Percentiles rank a stretch among this genome's conserved stretches.
These are phyloP conservation scores for Drosophila mojavensis DNA, from an alignment of 1,140 invertebrate species.

Conservation along the genomic window DNA sequence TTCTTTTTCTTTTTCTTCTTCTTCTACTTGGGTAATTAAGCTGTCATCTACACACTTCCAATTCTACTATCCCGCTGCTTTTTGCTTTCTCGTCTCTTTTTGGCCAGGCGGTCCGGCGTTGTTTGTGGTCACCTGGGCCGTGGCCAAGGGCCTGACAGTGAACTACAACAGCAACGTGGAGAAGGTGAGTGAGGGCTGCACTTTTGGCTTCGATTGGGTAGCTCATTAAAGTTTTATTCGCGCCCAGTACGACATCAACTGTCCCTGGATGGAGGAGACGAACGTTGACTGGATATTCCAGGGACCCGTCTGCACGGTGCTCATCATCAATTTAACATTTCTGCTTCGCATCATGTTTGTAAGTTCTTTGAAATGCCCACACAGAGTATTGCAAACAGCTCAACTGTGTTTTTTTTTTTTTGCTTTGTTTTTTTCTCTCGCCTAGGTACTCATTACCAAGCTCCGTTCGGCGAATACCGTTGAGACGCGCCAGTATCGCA, in stretches of 20 bases:
- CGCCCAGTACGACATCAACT: conserved; percentile 82
- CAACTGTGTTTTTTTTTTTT: not conserved
- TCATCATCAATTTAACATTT: conserved; percentile 94
- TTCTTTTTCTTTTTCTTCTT: not conserved
- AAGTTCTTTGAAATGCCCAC: conserved; percentile 81
- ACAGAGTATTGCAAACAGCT: too few species aligned
- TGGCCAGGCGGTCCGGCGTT: conserved; percentile 87
- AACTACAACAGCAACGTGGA: conserved; percentile 53
- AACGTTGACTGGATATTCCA: conserved; percentile 92
- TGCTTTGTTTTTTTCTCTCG: too few species aligned
- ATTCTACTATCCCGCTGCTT: too few species aligned
- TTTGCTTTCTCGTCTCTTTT: not conserved
- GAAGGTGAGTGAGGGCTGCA: conserved; percentile 44
- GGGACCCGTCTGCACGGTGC: conserved; percentile 89
- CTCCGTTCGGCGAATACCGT: conserved; percentile 92
- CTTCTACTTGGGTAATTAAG: not conserved
- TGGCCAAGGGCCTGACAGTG: conserved; percentile 86
- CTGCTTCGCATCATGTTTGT: conserved; percentile 96
- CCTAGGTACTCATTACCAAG: conserved; percentile 94
- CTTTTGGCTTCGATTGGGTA: not conserved
- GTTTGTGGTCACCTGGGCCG: conserved; percentile 89
- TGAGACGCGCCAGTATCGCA: conserved; percentile 94
- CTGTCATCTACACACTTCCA: not conserved
- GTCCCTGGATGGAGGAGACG: conserved; percentile 90
- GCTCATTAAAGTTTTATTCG: conserved; percentile 30